Evolutionary conservation across 2,113 vertebrate genomes (phyloP).

Genomic region (Cynopterus brachyotis): DNA sequence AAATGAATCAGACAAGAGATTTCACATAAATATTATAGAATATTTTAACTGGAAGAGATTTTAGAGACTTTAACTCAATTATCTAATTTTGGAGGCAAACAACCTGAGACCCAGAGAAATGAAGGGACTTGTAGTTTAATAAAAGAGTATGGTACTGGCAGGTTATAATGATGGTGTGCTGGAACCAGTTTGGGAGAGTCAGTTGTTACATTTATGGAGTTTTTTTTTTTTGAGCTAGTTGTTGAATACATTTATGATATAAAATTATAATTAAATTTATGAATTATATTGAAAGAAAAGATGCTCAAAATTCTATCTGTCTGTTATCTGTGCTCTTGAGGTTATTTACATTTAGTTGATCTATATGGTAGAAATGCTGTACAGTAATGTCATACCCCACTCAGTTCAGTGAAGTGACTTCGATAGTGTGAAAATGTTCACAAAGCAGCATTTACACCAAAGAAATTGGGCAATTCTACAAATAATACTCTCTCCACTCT

Average conservation of each 20-base stretch:
- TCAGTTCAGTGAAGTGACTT: not conserved
- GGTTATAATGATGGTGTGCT: not conserved
- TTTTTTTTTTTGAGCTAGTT: constrained; percentile 2
- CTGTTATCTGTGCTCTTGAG: not conserved
- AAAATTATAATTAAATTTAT: not conserved
- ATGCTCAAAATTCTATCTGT: not conserved
- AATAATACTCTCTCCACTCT: not conserved
- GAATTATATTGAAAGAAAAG: constrained; percentile 20
- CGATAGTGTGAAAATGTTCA: not conserved
- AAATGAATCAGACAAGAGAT: constrained; percentile 15
- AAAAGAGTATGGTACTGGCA: not conserved
- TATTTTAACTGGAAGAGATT: not conserved
- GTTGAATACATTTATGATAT: not conserved
- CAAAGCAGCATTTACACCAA: not conserved
- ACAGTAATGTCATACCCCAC: not conserved
- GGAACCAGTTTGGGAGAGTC: not conserved
- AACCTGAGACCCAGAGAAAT: not conserved
- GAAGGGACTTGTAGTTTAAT: constrained; percentile 2
- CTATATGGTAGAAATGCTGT: not conserved
- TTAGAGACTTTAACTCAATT: not conserved
- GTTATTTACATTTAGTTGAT: not conserved
- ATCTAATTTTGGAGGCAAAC: not conserved
- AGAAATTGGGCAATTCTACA: not conserved
- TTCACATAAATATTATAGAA: not conserved
- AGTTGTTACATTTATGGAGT: not conserved